Base-by-base conservation (phyloP, 2,797 vertebrate species). In the Sebastes miniatus region DNA sequence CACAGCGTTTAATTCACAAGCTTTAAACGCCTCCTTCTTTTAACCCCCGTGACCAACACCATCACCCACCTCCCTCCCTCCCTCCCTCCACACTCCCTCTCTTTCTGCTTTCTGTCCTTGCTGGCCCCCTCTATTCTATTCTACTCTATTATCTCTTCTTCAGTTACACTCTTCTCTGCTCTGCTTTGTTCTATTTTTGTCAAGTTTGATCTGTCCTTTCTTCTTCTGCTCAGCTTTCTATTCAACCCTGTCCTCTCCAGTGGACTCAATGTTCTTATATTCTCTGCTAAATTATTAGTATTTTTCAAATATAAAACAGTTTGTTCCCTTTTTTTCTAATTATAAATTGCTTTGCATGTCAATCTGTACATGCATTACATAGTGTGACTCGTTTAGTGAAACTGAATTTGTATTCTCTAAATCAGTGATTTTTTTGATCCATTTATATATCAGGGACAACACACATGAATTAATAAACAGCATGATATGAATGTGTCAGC, bases 1-100 rank as follows among this genome's bases (percentile, higher is more conserved):
- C 88, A 87, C 90, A 85, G 93, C 90, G 82, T 94, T 94, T 95
- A 88, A 95, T 95, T 95, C 92, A 94, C 89, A 68, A 83, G 88
- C 88, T 90, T 84, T 79, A 77, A 87, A 84, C 80, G 61, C 92
- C 92, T 87, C 89, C 88, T 90, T 86, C 83, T 77, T 89, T 86
- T 88, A 83, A 84, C 84, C 89, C 84, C 87, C 69, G 80, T 81
- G 81, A 83, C 71, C 83, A 84, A 69, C 82, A 78, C 80, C 84
- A 66, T 81, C 81, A 36, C 69, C 50, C 66, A 14, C 58, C 31
- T 52, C 71, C 67, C 31, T 63, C 80, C 76, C n/a, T 58, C 63
- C 73, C 22, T 8, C 12, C 20, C 25, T 16, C 67, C n/a, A 47
- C 43, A 18, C 31, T 25, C 29, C 12, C 80, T 68, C 57, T 24